Evolutionary conservation across 2,113 vertebrate genomes (phyloP), one percentile per base, ranked within the genome.

Genomic region (Halichoeres trimaculatus): DNA sequence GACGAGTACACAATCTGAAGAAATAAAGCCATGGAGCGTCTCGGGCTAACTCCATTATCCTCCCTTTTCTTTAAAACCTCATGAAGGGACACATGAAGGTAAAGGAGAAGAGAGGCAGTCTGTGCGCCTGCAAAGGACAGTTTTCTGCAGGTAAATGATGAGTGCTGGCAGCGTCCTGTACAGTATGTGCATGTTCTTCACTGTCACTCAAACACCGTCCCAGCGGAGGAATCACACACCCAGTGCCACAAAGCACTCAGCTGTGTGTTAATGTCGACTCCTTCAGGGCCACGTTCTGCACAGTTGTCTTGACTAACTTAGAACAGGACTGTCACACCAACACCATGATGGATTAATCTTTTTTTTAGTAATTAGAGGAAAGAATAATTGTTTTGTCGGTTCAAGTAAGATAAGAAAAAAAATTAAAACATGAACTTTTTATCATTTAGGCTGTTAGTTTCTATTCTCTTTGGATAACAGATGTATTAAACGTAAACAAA

Each of bases 141-240:
- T 40, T 60, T 85, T 68, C 82, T 80, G 75, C 41, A 76, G 79
- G 58, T 80, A 85, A 80, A 59, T 81, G 58, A 91, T 86, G 87
- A 88, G 72, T 85, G 79, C 73, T 90, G 85, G 85, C 88, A 91
- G 67, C 24, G 41, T 5, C 3, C 67, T 52, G 70, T 81, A 76
- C 83, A 85, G 79, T 83, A 72, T 83, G 88, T 83, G 69, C 80
- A 81, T 70, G 79, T 81, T 86, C 78, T 73, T 78, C 71, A 57
- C 81, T 88, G 91, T 92, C 91, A 92, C 73, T 93, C 90, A 91
- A 64, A 86, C 16, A 23, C 19, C 1, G 65, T 87, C 88, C 88
- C 87, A 69, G 80, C 36, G 81, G 88, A 89, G 57, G 81, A 55
- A 70, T 80, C 65, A n/a, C 83, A 87, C 73, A 88, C 79, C 78